Evolutionary conservation across 2,888 invertebrate genomes (phyloP).

Genomic region (Slavum lentiscoides): DNA sequence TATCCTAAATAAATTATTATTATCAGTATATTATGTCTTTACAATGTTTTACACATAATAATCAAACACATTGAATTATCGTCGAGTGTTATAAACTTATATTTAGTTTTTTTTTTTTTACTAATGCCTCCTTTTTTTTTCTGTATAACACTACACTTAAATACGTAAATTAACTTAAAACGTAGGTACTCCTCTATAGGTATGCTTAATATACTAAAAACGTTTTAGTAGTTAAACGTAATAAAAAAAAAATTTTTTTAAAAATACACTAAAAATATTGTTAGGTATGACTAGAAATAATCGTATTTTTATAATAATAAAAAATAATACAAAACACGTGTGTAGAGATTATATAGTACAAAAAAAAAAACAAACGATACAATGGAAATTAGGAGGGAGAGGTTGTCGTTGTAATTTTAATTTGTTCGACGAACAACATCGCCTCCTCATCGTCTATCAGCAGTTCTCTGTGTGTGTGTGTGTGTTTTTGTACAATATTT

Average conservation of each 20-base stretch:
- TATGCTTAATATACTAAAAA: constrained; percentile 19
- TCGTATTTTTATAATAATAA: neutral
- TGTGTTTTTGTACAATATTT: neutral
- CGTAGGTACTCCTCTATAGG: neutral
- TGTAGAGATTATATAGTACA: neutral
- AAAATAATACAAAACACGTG: neutral
- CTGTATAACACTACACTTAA: constrained; percentile 21
- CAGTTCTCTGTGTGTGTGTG: too few species aligned
- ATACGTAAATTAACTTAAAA: constrained; percentile 27
- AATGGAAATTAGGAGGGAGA: neutral
- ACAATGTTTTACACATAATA: constrained; percentile 28
- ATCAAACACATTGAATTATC: constrained; percentile 14
- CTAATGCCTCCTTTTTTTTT: constrained; percentile 36
- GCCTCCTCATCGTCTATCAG: neutral
- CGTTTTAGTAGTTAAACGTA: neutral
- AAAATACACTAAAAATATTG: neutral
- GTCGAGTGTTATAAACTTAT: constrained; percentile 3
- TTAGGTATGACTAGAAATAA: constrained; percentile 37
- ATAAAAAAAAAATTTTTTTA: neutral
- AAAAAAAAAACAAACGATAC: neutral
- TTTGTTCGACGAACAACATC: neutral
- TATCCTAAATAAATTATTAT: constrained; percentile 34
- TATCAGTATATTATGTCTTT: constrained; percentile 24
- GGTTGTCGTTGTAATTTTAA: too few species aligned
- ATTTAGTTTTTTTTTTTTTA: constrained; percentile 12